phyloP scores from a whole-genome alignment of 2,797 vertebrate species.

The Choloepus didactylus region DNA sequence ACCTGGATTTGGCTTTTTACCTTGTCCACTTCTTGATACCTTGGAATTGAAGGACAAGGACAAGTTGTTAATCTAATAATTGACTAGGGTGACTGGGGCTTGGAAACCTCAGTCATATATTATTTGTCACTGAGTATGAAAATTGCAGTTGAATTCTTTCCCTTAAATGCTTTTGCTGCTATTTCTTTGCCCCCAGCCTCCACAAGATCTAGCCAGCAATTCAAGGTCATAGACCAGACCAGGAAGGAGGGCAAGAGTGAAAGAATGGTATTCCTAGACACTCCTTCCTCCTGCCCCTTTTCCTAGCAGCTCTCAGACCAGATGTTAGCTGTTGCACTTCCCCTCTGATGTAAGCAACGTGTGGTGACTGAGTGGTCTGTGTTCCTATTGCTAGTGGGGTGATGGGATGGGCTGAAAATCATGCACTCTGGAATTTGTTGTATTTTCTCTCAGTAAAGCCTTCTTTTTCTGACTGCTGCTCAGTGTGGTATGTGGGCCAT shows the following conservation, averaged over 20 bases:
- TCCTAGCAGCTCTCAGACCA: conserved; percentile 54
- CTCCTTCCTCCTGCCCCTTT: conserved; percentile 52
- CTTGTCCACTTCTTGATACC: not conserved
- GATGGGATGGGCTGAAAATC: conserved; percentile 62
- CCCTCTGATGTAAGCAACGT: not conserved
- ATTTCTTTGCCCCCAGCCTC: not conserved
- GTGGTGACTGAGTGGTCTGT: conserved; percentile 14
- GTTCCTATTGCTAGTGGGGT: conserved; percentile 37
- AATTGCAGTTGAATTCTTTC: conserved; percentile 61
- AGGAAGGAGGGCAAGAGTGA: not conserved
- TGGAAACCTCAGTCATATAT: not conserved
- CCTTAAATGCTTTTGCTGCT: conserved; percentile 70
- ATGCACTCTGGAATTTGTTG: conserved; percentile 74
- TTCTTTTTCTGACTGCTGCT: conserved; percentile 24
- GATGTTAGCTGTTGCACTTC: conserved; percentile 10
- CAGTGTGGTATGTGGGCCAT: conserved; percentile 70
- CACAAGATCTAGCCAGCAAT: conserved; percentile 14
- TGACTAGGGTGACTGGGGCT: conserved; percentile 24
- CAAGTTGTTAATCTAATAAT: not conserved
- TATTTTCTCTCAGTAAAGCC: conserved; percentile 81
- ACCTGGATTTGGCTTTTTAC: not conserved
- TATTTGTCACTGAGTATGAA: conserved; percentile 26
- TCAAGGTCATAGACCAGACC: conserved; percentile 49
- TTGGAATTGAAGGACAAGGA: conserved; percentile 15
- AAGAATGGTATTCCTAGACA: conserved; percentile 34